Percentiles rank a stretch among this genome's conserved stretches.
These are phyloP conservation scores for Synanthedon andrenaeformis DNA, from an alignment of 2,888 invertebrate genomes.

Conservation along the genomic window DNA sequence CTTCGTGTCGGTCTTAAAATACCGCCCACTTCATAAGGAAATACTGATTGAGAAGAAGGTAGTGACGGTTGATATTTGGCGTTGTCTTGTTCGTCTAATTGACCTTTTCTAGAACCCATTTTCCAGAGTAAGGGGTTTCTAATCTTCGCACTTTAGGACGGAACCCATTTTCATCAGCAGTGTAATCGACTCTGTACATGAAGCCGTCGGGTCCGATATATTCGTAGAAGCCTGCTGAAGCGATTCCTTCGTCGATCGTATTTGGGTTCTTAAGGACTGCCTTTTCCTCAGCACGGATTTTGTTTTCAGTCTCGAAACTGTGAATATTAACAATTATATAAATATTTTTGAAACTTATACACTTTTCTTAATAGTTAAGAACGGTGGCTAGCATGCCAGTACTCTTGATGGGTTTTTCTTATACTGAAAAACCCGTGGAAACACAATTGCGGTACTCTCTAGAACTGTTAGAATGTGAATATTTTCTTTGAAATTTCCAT, in stretches of 20 bases:
- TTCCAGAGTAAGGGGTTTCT: constrained; percentile 61
- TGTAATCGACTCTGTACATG: constrained; percentile 65
- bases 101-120: constrained; percentile 59
- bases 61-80: constrained; percentile 13
- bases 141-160: constrained; percentile 54
- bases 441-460: no score
- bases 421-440: no score
- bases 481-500: no score
- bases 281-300: constrained; percentile 64
- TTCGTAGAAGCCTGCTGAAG: constrained; percentile 63
- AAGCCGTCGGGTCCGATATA: constrained; percentile 67
- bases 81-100: constrained; percentile 15
- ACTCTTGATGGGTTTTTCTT: no score
- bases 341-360: neutral
- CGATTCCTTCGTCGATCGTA: constrained; percentile 60
- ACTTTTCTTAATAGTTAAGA: no score
- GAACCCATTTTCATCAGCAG: constrained; percentile 66
- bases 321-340: constrained; percentile 11
- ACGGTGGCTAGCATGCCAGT: no score
- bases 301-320: constrained; percentile 68
- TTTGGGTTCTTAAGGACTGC: constrained; percentile 63
- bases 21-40: constrained; percentile 39
- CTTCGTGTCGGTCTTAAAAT: constrained; percentile 11
- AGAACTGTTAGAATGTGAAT: no score
- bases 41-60: constrained; percentile 50